Conservation (phyloP, 2,797 vertebrate species). For the Rhinichthys osculus region DNA sequence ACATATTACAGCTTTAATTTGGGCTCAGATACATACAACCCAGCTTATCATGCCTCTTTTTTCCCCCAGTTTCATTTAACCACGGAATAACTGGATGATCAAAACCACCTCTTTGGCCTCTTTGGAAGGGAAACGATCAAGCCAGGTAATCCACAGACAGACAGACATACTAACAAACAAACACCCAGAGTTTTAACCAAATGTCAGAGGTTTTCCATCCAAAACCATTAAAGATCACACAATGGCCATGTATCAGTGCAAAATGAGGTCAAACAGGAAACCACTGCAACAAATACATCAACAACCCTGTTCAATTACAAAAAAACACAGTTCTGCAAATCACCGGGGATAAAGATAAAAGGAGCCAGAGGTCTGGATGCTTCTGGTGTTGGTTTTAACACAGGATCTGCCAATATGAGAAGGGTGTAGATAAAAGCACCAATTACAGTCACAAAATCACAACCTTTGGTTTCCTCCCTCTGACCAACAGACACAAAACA, state of each 20-base stretch:
- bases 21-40: background rate
- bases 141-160: slow-evolving; percentile 2
- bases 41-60: background rate
- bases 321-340: background rate
- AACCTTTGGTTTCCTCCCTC: slow-evolving; percentile 20
- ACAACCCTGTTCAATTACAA: slow-evolving; percentile 14
- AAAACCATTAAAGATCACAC: slow-evolving; percentile 25
- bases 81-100: background rate
- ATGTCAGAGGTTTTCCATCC: slow-evolving; percentile 37
- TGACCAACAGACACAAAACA: slow-evolving; percentile 20
- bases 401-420: slow-evolving; percentile 36
- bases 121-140: background rate
- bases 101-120: background rate
- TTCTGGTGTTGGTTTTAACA: slow-evolving; percentile 30
- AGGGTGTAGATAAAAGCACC: slow-evolving; percentile 18
- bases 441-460: slow-evolving; percentile 40
- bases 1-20: slow-evolving; percentile 14
- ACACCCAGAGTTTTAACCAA: background rate
- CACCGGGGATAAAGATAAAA: background rate
- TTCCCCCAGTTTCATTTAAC: background rate
- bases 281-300: slow-evolving; percentile 23
- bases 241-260: slow-evolving; percentile 9
- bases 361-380: slow-evolving; percentile 29
- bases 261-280: slow-evolving; percentile 26
- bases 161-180: background rate